Base-by-base conservation (phyloP, 2,888 invertebrate genomes). In the Thumatha senex region DNA sequence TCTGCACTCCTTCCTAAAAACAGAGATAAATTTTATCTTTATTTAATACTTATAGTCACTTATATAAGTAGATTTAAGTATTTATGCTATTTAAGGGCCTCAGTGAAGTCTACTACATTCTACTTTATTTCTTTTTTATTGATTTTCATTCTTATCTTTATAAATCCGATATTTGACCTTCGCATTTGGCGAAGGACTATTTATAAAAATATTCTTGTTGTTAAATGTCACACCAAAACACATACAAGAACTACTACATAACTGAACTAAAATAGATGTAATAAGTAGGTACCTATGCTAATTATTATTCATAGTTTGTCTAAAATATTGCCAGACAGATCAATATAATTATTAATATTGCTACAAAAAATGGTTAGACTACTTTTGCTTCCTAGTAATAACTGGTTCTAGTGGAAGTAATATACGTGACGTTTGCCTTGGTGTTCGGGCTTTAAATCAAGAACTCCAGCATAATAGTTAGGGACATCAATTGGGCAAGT, bases 221-320 rank as follows among this genome's bases (percentile, higher is more conserved):
- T 72, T 68, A 69, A 50, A 58, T 65, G 61, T 62, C 65, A 47
- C 54, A 54, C 52, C 51, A 59, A 53, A 58, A 48, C 56, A 49
- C 56, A 51, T 60, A 51, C 47, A 48, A 50, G 49, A 45, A 52
- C 49, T 72, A 63, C 73, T 70, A 77, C 76, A 64, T 52, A 43
- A 48, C 63, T 64, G 15, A 80, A 75, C 79, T 77, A n/a, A n/a
- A n/a, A 78, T 82, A 76, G 60, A 52, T 77, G 78, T 78, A 70
- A 63, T 70, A 62, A 48, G 74, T 72, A 70, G 77, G 36, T 56
- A 45, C 55, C n/a, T n/a, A n/a, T n/a, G 48, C 46, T 57, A 55
- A 60, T 47, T 49, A 50, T 51, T 13, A 48, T 59, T 47, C 15
- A 11, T 30, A 9, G 36, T 54, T 53, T 55, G 41, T 35, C 46